A percentile compares a stretch with the other conserved stretches of the same genome.
Conservation (phyloP, 2,113 vertebrate species). For the Melanotaenia duboulayi region DNA sequence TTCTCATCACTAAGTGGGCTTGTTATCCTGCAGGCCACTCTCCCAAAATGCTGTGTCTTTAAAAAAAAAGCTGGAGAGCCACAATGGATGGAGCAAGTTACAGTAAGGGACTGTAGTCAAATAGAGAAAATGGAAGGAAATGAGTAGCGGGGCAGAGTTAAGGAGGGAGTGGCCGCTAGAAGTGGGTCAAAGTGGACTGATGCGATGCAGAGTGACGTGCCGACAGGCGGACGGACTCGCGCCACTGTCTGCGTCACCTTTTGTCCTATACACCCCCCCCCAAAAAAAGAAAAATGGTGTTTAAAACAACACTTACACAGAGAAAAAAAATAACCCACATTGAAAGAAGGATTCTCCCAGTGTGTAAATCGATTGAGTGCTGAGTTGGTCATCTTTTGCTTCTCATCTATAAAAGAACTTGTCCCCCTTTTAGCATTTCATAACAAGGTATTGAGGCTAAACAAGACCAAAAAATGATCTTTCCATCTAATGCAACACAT, state of each 20-base stretch:
- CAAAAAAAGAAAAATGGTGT: constrained; percentile 14
- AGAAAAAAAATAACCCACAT: constrained; percentile 38
- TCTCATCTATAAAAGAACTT: constrained; percentile 2
- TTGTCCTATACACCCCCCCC: constrained; percentile 28
- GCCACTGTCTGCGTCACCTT: constrained; percentile 60
- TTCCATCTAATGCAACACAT: constrained; percentile 9
- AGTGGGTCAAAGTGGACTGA: constrained; percentile 81
- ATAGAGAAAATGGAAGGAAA: constrained; percentile 15
- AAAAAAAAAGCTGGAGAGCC: neutral
- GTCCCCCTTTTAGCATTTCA: constrained; percentile 16
- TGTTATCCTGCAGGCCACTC: neutral
- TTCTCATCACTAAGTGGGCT: neutral
- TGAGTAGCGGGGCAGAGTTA: constrained; percentile 17
- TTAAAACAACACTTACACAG: constrained; percentile 40
- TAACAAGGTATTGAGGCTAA: constrained; percentile 10
- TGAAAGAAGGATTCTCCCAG: constrained; percentile 17
- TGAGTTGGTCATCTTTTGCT: constrained; percentile 21
- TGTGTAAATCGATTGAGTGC: constrained; percentile 24
- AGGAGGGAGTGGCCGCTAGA: constrained; percentile 62
- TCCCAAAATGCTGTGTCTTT: neutral
- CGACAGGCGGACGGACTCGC: constrained; percentile 47
- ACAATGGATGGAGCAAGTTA: constrained; percentile 8
- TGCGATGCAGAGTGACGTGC: constrained; percentile 72
- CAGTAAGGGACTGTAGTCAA: constrained; percentile 13
- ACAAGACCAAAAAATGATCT: constrained; percentile 44